These are phyloP conservation scores for Barbus barbus DNA, from an alignment of 2,113 vertebrate species.

Conservation along the genomic window DNA sequence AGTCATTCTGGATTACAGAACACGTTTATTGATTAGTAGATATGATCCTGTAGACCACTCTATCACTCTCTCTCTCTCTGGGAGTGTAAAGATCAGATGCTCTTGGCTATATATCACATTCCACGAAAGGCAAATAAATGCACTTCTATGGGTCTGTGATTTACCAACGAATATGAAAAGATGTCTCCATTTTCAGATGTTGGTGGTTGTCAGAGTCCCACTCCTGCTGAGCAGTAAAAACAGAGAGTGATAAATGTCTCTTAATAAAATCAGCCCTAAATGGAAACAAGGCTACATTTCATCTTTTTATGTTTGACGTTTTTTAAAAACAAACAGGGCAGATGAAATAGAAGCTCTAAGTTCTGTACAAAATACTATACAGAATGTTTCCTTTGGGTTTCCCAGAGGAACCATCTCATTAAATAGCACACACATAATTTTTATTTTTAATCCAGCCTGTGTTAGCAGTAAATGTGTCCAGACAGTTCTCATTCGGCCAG, in stretches of 20 bases:
- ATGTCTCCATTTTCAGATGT: not conserved
- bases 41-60: not conserved
- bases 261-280: not conserved
- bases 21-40: not conserved
- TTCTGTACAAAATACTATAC: not conserved
- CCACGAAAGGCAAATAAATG: not conserved
- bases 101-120: not conserved
- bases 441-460: not conserved
- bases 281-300: slow-evolving; percentile 13
- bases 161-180: not conserved
- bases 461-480: not conserved
- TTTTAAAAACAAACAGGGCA: not conserved
- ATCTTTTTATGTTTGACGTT: not conserved
- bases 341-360: not conserved
- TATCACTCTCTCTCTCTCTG: not conserved
- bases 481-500: not conserved
- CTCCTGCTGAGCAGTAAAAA: slow-evolving; percentile 13
- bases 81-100: no score
- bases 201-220: not conserved
- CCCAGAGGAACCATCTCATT: no score
- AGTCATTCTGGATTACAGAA: not conserved
- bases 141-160: not conserved
- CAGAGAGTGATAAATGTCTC: slow-evolving; percentile 15
- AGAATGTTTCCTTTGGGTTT: not conserved
- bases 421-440: no score